Evolutionary conservation across 1,140 invertebrate species (phyloP), one percentile per base, ranked within the genome.

Genomic region (Marisa cornuarietis): DNA sequence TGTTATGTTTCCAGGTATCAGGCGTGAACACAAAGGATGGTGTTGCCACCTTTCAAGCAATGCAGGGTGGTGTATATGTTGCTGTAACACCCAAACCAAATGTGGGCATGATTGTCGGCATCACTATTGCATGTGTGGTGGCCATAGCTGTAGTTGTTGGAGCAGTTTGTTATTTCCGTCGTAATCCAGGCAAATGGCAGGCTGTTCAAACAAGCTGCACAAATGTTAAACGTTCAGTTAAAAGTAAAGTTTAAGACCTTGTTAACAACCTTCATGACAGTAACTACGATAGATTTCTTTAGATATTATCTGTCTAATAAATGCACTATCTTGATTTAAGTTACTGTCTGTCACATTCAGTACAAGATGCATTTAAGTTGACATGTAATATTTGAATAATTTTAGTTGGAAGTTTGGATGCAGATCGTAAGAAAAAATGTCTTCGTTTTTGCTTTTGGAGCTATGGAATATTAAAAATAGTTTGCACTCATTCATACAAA

Each of bases 21-120:
- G 83, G 86, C 26, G 82, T 88, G 14, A 61, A 81, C 14, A 78
- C 89, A 6, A 73, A 76, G 9, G 82, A 82, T 78, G 82, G 83
- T 22, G 76, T 77, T 11, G 88, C 88, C 42, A 83, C 51, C n/a
- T 86, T 90, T 62, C 79, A 83, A 52, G 79, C 82, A 0, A 24
- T 77, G n/a, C 72, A 83, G 62, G 89, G 89, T 22, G 89, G 88
- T 51, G 87, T 88, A 14, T 90, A 83, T 77, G 86, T 88, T 0
- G 87, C 86, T 13, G 82, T 84, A 14, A 83, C 81, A 24, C 79
- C 76, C 31, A 76, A 83, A 31, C 72, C 69, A n/a, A 83, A 81
- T 65, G 79, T 85, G 42, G 86, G 81, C 58, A 71, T 86, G 63
- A 87, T 88, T 61, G 85, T 88, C 7, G 88, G 85, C 5, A 74